Evolutionary conservation across 2,797 vertebrate genomes (phyloP).

Genomic region (Megalops cyprinoides): DNA sequence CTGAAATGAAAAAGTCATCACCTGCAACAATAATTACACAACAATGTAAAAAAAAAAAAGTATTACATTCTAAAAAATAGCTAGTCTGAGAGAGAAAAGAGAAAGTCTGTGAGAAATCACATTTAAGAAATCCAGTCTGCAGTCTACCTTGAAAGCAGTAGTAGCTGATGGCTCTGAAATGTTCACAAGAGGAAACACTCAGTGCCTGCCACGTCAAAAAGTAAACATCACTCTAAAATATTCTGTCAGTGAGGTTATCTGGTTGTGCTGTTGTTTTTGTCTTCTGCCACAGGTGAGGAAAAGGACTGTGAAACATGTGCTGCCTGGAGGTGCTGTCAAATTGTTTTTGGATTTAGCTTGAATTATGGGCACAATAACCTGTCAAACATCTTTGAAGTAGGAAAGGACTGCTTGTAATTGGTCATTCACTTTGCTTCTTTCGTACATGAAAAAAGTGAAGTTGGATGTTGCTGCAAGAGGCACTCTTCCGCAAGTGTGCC

Average conservation of each 20-base stretch:
- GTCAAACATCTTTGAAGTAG: not conserved
- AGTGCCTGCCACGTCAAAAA: not conserved
- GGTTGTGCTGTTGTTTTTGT: not conserved
- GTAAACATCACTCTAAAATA: not conserved
- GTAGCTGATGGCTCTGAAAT: not conserved
- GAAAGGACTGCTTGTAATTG: not conserved
- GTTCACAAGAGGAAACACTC: not conserved
- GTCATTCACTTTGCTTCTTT: no score
- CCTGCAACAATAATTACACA: no score
- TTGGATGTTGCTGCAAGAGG: conserved; percentile 4
- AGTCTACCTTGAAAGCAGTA: not conserved
- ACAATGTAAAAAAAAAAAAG: no score
- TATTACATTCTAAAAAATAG: not conserved
- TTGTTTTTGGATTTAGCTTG: not conserved
- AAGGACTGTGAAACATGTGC: not conserved
- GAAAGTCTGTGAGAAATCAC: no score
- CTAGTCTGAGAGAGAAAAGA: not conserved
- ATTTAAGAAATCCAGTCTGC: not conserved
- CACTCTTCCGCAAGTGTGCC: not conserved
- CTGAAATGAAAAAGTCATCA: no score
- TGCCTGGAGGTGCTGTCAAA: not conserved
- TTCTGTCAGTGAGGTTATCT: not conserved
- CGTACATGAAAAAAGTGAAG: not conserved
- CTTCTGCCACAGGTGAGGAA: not conserved
- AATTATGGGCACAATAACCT: not conserved